phyloP scores from a whole-genome alignment of 2,888 invertebrate genomes.

The Criorhina ranunculi region DNA sequence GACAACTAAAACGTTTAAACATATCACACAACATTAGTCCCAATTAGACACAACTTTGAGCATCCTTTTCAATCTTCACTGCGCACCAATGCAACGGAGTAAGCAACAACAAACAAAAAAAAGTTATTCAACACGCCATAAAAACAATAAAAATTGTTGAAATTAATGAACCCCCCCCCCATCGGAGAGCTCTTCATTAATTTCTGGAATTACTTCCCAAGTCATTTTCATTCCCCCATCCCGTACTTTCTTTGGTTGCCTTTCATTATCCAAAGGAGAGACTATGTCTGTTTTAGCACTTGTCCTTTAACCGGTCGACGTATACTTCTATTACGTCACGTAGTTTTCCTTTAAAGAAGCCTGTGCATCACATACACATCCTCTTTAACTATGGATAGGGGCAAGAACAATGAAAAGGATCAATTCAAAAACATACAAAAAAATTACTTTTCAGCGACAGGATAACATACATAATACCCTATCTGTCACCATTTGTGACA shows the following conservation, averaged over 20 bases:
- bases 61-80: not conserved
- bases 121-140: constrained; percentile 14
- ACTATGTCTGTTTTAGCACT: constrained; percentile 7
- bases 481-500: no score
- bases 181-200: constrained; percentile 9
- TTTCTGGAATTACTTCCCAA: not conserved
- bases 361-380: not conserved
- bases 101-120: not conserved
- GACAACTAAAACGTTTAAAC: no score
- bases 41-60: constrained; percentile 9
- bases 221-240: not conserved
- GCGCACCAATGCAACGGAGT: not conserved
- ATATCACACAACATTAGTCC: not conserved
- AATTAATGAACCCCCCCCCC: constrained; percentile 25
- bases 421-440: not conserved
- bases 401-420: not conserved
- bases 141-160: constrained; percentile 8
- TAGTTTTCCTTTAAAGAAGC: constrained; percentile 1
- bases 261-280: constrained; percentile 5
- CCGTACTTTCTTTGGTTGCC: not conserved
- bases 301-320: constrained; percentile 14
- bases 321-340: constrained; percentile 38
- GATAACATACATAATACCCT: no score
- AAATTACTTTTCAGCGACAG: not conserved
- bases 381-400: not conserved